Percentiles rank a stretch among this genome's conserved stretches.
Conservation (phyloP, 2,797 vertebrate genomes). For the Silurus aristotelis region DNA sequence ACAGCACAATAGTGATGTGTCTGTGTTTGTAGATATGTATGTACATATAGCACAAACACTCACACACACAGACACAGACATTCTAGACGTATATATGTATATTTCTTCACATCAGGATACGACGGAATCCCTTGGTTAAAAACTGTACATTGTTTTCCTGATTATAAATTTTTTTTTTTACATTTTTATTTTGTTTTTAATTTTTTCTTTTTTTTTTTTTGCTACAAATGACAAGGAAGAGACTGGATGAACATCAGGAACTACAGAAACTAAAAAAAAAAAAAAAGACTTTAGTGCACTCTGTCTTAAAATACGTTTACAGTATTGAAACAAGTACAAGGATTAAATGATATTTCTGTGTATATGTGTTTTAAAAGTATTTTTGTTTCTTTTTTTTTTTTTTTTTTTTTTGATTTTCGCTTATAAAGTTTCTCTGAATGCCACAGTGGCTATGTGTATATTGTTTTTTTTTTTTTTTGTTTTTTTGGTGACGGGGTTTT, state of each 20-base stretch:
- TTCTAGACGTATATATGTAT: slow-evolving; percentile 62
- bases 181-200: background rate
- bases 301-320: slow-evolving; percentile 99
- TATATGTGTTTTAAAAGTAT: slow-evolving; percentile 89
- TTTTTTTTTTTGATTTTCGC: slow-evolving; percentile 73
- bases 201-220: slow-evolving; percentile 53
- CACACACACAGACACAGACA: too few relatives aligned
- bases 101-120: slow-evolving; percentile 68
- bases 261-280: slow-evolving; percentile 75
- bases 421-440: slow-evolving; percentile 87
- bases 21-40: slow-evolving; percentile 75
- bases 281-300: slow-evolving; percentile 91
- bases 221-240: slow-evolving; percentile 69
- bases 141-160: slow-evolving; percentile 57
- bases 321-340: slow-evolving; percentile 99
- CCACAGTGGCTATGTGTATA: slow-evolving; percentile 92
- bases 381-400: slow-evolving; percentile 64
- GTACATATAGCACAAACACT: slow-evolving; percentile 63
- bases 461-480: slow-evolving; percentile 81
- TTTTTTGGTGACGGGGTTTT: slow-evolving; percentile 95
- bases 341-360: slow-evolving; percentile 95
- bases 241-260: slow-evolving; percentile 86
- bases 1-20: slow-evolving; percentile 85
- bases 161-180: background rate
- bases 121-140: slow-evolving; percentile 65